A percentile compares a stretch with the other conserved stretches of the same genome.
Evolutionary conservation across 2,113 vertebrate genomes (phyloP).

Genomic region (Psettodes erumei): DNA sequence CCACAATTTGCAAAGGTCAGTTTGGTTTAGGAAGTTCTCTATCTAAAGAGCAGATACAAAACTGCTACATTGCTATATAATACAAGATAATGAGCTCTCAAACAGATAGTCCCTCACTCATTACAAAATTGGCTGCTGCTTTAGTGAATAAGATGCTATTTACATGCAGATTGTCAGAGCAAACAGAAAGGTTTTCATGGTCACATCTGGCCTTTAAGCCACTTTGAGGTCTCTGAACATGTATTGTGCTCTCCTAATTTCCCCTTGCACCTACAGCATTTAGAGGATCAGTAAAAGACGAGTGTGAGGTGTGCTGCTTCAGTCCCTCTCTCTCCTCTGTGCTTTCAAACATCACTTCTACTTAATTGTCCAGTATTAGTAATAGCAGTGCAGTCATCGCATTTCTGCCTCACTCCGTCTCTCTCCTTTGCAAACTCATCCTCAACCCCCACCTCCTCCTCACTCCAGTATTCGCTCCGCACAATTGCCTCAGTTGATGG

Average conservation of each 20-base stretch:
- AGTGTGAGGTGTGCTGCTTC: background rate
- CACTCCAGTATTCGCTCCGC: constrained; percentile 69
- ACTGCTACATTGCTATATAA: background rate
- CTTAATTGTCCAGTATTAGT: constrained; percentile 48
- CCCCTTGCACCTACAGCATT: background rate
- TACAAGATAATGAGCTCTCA: background rate
- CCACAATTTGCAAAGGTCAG: background rate
- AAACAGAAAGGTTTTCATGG: constrained; percentile 12
- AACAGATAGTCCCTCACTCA: constrained; percentile 10
- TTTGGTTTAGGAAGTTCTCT: background rate
- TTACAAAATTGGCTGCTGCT: constrained; percentile 4
- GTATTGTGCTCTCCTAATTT: background rate
- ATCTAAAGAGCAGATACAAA: background rate
- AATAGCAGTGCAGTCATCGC: constrained; percentile 43
- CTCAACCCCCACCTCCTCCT: constrained; percentile 50
- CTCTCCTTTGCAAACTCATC: constrained; percentile 50
- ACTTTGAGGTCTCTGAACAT: background rate
- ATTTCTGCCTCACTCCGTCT: constrained; percentile 31
- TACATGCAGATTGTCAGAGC: constrained; percentile 34
- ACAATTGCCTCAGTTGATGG: constrained; percentile 80
- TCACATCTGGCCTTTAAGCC: constrained; percentile 16
- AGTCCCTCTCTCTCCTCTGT: background rate
- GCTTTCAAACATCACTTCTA: constrained; percentile 7
- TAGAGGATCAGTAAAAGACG: background rate
- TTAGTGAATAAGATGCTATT: constrained; percentile 38